Evolutionary conservation across 2,113 vertebrate genomes (phyloP).

Genomic region (Pungitius pungitius): DNA sequence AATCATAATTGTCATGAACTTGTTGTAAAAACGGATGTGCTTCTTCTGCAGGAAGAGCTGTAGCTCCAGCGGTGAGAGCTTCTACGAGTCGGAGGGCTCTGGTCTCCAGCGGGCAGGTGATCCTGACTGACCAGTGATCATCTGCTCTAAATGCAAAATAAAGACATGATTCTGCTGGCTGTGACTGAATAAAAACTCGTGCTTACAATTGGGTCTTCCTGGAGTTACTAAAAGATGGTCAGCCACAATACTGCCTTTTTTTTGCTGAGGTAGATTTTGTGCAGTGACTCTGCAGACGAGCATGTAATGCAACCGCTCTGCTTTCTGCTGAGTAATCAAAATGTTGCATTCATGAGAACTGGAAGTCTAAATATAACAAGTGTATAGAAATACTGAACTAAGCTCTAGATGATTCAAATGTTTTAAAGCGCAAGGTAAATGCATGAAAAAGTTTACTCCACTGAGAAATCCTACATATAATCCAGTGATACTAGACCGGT

Average conservation of each 20-base stretch:
- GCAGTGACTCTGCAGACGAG: background rate
- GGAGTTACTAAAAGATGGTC: conserved; percentile 35
- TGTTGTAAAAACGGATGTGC: background rate
- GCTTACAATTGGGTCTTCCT: background rate
- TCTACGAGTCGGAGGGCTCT: conserved; percentile 30
- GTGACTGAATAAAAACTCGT: conserved; percentile 54
- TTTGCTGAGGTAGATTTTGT: conserved; percentile 18
- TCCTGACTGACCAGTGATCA: conserved; percentile 21
- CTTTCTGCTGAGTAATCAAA: conserved; percentile 32
- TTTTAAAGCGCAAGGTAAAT: no score
- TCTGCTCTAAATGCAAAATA: background rate
- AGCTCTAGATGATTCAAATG: no score
- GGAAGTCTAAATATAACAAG: background rate
- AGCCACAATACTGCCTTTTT: background rate
- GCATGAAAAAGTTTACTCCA: no score
- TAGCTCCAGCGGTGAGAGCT: background rate
- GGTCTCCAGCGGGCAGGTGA: conserved; percentile 72
- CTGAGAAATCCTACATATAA: no score
- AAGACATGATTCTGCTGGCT: conserved; percentile 11
- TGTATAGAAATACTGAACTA: background rate
- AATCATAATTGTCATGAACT: background rate
- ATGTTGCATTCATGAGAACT: conserved; percentile 22
- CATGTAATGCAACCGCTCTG: conserved; percentile 12
- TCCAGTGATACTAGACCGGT: no score
- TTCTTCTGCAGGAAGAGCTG: conserved; percentile 57